Evolutionary conservation across 2,797 vertebrate genomes (phyloP), one percentile per base, ranked within the genome.

Genomic region (Coranthus polyacanthus): DNA sequence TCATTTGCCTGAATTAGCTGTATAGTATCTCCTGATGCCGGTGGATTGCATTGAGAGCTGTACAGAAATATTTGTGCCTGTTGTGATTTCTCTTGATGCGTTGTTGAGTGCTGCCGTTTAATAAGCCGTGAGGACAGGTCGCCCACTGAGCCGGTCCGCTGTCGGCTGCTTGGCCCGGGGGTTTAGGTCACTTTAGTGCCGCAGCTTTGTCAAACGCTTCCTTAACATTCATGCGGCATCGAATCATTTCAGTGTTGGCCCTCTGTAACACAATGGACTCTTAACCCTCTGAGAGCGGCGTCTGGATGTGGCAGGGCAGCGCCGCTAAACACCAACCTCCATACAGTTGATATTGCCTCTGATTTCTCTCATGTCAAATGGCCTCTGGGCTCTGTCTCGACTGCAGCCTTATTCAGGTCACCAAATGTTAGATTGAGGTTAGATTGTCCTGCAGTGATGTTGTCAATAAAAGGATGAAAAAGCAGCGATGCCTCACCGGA

Each of bases 1-100:
- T 88, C 82, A 92, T 91, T 88, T 88, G 75, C 79, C 72, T 84
- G 81, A 88, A 89, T 90, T 87, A 89, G 87, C 71, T 62, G 74
- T 88, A 89, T 81, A 84, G 84, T 75, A 72, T 90, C 84, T 85
- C 79, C 80, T 20, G 68, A 76, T 78, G 75, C 46, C 5, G 18
- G 54, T 67, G 67, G 76, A 87, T 88, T 79, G 79, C 47, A 52
- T 85, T 84, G 79, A 67, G n/a, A 43, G 56, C 50, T 41, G 18
- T 37, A 60, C 29, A 61, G 70, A 90, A 87, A 91, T 92, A 90
- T 92, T 92, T 88, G 72, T 53, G 49, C 54, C 22, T 90, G 88
- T 92, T 93, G 84, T 90, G 88, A 90, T 91, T 83, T 67, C 57
- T 69, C 52, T 70, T 53, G 61, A 83, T 76, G 78, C 47, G 18